These are phyloP conservation scores for Enteromius argenteus DNA, from an alignment of 2,797 vertebrate species.

Conservation along the genomic window DNA sequence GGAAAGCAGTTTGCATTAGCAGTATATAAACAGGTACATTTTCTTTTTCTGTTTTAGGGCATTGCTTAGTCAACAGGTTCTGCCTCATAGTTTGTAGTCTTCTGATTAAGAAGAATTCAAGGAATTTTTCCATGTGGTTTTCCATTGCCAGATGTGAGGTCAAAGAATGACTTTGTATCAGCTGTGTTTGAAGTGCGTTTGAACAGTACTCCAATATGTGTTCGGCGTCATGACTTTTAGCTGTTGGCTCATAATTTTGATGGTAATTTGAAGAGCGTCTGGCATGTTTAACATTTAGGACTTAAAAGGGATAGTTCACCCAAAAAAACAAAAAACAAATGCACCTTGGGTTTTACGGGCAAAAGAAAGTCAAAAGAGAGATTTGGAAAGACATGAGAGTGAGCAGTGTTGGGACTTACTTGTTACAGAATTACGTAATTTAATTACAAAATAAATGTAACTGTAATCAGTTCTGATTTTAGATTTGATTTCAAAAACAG, in stretches of 20 bases:
- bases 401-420: background rate
- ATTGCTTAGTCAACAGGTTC: constrained; percentile 53
- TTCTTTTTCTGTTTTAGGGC: constrained; percentile 29
- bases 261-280: constrained; percentile 16
- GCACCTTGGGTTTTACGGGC: background rate
- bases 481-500: background rate
- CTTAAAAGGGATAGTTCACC: background rate
- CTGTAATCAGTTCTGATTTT: background rate
- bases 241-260: constrained; percentile 12
- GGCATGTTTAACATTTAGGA: background rate
- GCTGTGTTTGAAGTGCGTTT: constrained; percentile 61
- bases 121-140: constrained; percentile 66
- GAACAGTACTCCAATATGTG: constrained; percentile 34
- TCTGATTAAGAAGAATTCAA: constrained; percentile 69
- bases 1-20: background rate
- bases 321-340: background rate
- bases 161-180: constrained; percentile 62
- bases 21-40: background rate
- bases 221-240: background rate
- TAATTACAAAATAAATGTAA: background rate
- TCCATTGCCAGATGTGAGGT: constrained; percentile 69
- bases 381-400: background rate
- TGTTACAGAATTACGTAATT: background rate
- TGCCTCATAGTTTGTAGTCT: constrained; percentile 56
- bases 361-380: background rate